Percentiles rank a stretch among this genome's conserved stretches.
phyloP scores from a whole-genome alignment of 2,113 vertebrate species.

The Xenopus tropicalis region UCB_Xtro_10.0 CM004449.2:118877001-118877500 shows the following conservation, averaged over 20 bases:
- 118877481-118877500: too few species aligned
- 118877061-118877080: too few species aligned
- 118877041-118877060: too few species aligned
- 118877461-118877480: too few species aligned
- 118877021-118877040: too few species aligned
- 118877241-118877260: constrained; percentile 27
- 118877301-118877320: neutral
- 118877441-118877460: too few species aligned
- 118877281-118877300: neutral
- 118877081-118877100: too few species aligned
- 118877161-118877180: constrained; percentile 6
- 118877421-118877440: too few species aligned
- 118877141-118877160: neutral
- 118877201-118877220: constrained; percentile 18
- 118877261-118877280: constrained; percentile 24
- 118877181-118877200: constrained; percentile 19
- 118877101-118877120: too few species aligned
- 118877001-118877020: too few species aligned
- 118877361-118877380: neutral
- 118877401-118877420: too few species aligned
- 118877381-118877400: too few species aligned
- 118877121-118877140: neutral
- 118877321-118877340: constrained; percentile 12
- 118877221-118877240: neutral
- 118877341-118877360: neutral